These are phyloP conservation scores for Rostratula benghalensis DNA, from an alignment of 2,113 vertebrate species.

Conservation along the genomic window DNA sequence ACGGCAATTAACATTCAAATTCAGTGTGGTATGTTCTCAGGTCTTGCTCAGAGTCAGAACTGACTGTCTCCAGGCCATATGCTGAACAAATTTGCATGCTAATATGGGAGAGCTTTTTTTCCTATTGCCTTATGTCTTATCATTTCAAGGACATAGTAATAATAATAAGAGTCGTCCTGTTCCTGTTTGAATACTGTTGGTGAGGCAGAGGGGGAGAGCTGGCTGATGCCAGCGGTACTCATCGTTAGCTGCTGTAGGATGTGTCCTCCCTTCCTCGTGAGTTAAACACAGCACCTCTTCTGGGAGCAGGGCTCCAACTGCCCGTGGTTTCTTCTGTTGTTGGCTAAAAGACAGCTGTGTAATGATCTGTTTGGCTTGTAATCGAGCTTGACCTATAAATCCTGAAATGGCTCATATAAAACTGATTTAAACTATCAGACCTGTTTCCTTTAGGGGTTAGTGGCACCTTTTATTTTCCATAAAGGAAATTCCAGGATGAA, in stretches of 20 bases:
- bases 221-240: neutral
- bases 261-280: neutral
- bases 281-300: neutral
- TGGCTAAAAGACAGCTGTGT: neutral
- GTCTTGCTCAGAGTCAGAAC: neutral
- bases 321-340: neutral
- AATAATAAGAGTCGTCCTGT: accelerated
- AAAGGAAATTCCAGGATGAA: neutral
- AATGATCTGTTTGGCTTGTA: neutral
- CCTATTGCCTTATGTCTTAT: neutral
- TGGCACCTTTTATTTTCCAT: constrained; percentile 25
- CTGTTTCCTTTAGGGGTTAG: neutral
- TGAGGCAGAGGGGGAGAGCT: neutral
- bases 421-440: neutral
- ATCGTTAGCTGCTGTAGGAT: neutral
- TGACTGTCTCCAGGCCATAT: neutral
- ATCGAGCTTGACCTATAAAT: constrained; percentile 21
- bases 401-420: neutral
- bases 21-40: neutral
- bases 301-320: neutral
- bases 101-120: neutral
- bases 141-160: neutral
- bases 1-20: accelerated
- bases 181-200: neutral
- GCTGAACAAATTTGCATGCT: neutral